phyloP scores from a whole-genome alignment of 2,113 vertebrate species.

The Rhabdomys dilectus region DNA sequence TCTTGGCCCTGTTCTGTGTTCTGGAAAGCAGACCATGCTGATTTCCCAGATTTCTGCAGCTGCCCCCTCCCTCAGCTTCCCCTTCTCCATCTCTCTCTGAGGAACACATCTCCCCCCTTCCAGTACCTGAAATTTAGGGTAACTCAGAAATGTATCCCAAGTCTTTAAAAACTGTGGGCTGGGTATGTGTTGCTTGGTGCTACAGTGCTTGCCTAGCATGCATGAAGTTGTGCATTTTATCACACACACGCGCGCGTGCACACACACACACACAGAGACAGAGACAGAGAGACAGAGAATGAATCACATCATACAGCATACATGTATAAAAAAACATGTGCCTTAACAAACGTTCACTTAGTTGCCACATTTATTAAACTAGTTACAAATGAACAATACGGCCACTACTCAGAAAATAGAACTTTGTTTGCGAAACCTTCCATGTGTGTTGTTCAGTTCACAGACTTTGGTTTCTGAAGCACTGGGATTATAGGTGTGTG shows the following conservation, averaged over 20 bases:
- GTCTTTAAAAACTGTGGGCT: not conserved
- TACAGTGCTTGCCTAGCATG: not conserved
- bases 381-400: not conserved
- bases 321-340: not conserved
- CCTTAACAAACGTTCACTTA: not conserved
- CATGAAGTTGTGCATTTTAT: not conserved
- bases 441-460: not conserved
- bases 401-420: not conserved
- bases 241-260: not conserved
- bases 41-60: not conserved
- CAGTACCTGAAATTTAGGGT: not conserved
- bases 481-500: not conserved
- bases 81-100: slow-evolving; percentile 18
- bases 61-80: not conserved
- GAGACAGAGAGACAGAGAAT: not conserved
- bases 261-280: too few species aligned
- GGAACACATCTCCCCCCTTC: not conserved
- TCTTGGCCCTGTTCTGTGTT: not conserved
- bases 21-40: not conserved
- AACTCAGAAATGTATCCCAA: not conserved
- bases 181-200: not conserved
- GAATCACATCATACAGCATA: not conserved
- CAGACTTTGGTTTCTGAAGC: not conserved
- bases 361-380: slow-evolving; percentile 24
- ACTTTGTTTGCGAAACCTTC: not conserved